Evolutionary conservation across 2,888 invertebrate species (phyloP), one percentile per base, ranked within the genome.

Genomic region (Eueremaeus valkanovi): DNA sequence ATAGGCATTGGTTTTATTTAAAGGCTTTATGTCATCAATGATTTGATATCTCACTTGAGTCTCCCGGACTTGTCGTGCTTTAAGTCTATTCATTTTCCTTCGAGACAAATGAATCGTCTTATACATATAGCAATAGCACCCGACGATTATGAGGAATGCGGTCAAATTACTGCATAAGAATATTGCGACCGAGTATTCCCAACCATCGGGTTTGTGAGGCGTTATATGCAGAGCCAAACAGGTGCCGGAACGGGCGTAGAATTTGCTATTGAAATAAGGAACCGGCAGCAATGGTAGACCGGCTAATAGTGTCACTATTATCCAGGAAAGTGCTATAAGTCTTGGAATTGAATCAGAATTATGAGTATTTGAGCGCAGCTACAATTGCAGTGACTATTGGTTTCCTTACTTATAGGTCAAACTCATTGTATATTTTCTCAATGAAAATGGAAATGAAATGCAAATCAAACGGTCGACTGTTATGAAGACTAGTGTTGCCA

Each of bases 401-500:
- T 45, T 45, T 45, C 45, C 31, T 74, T 58, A 76, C 73, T 42
- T 74, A 16, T 80, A 77, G 5, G 82, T 80, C 3, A 75, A 78
- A 24, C 78, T 78, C 6, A 78, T 61, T 9, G 79, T 81, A 42
- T 83, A 80, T 21, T 79, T 78, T 18, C 77, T 76, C 45, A 77
- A 74, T 16, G 78, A 78, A 63, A 84, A 81, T 0, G 84, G 83
- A 77, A 84, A 83, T 74, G 83, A 82, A 21, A 84, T 84, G 76
- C 83, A 82, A 36, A 84, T 81, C 24, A 84, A 80, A 18, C 85
- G 80, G 76, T 85, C 84, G 0, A 84, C 76, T 3, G 85, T 84
- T 68, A 85, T 85, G 58, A 84, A 82, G 1, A 83, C 83, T 13
- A 85, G 78, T 0, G 84, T 84, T 31, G 84, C 81, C 18, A 85